Base-by-base conservation (phyloP, 1,140 invertebrate species). In the Pomacea maculata region DNA sequence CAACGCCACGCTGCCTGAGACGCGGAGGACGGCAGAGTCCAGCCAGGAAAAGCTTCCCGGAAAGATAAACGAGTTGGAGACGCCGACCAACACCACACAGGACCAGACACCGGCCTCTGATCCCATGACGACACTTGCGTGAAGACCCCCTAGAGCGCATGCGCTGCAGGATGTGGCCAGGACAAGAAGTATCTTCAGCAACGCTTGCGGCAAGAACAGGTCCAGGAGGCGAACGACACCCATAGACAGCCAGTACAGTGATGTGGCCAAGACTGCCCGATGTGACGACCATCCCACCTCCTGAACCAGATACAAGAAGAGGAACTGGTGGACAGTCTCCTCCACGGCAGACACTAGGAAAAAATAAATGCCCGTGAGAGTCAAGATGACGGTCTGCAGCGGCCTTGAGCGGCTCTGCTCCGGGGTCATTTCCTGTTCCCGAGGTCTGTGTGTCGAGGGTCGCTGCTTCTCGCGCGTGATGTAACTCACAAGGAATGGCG, bases 271-370 rank as follows among this genome's bases (percentile, higher is more conserved):
- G 5, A 52, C 64, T 17, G 77, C 57, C 61, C 12, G 21, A 7
- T 4, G 8, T 0, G 65, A 34, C 7, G 67, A n/a, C 77, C 77
- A 78, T 34, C 25, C 29, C 7, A 45, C 52, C 17, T 57, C 21
- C 1, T n/a, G 64, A 10, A 71, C 52, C 45, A 78, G 64, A 54
- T 55, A 68, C n/a, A 67, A 71, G 67, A 78, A 71, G 45, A 71
- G 77, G 52, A 78, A 55, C 77, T 78, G 77, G 8, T 78, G 77
- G 14, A 70, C 8, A 14, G 67, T 78, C 52, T 78, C 77, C 77
- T 78, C 65, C 65, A 78, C 77, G 8, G 45, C 67, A 14, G 65
- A 25, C 21, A 71, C 67, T 15, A 71, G 17, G 5, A 78, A 57
- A n/a, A 78, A 52, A n/a, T 54, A 71, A 10, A 64, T 19, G 19